phyloP scores from a whole-genome alignment of 2,888 invertebrate genomes.

The Calameuta filiformis region DNA sequence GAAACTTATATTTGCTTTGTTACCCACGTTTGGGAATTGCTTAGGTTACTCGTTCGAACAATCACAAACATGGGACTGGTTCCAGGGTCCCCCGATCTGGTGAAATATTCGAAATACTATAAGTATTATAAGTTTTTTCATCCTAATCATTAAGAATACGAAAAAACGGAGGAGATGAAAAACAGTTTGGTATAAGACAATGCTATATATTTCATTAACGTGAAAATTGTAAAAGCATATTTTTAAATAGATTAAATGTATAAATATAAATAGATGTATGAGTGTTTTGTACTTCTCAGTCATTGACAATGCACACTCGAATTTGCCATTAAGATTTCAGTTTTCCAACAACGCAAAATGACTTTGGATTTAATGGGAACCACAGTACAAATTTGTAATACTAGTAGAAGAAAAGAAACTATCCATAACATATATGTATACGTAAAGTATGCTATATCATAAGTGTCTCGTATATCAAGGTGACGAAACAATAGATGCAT shows the following conservation, averaged over 20 bases:
- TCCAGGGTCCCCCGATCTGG: too few species aligned
- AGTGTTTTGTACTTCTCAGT: conserved; percentile 62
- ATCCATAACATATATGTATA: conserved; percentile 23
- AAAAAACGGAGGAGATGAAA: neutral
- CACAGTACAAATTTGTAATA: conserved; percentile 20
- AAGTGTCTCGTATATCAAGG: neutral
- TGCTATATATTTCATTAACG: conserved; percentile 43
- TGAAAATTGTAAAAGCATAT: conserved; percentile 54
- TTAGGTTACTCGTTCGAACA: too few species aligned
- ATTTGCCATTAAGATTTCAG: conserved; percentile 38
- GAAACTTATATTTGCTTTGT: too few species aligned
- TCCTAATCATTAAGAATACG: neutral
- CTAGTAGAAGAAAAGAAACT: conserved; percentile 36
- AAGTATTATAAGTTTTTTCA: too few species aligned
- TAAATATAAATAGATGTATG: conserved; percentile 60
- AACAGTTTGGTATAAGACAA: neutral
- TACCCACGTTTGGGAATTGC: too few species aligned
- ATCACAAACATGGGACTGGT: too few species aligned
- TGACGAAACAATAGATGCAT: neutral
- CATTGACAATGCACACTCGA: conserved; percentile 57
- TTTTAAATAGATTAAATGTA: conserved; percentile 55
- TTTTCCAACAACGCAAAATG: neutral
- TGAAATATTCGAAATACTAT: too few species aligned
- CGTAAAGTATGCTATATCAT: neutral
- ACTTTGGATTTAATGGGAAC: neutral